Percentiles rank a stretch among this genome's conserved stretches.
phyloP scores from a whole-genome alignment of 2,888 invertebrate species.

The Schizotus pectinicornis region DNA sequence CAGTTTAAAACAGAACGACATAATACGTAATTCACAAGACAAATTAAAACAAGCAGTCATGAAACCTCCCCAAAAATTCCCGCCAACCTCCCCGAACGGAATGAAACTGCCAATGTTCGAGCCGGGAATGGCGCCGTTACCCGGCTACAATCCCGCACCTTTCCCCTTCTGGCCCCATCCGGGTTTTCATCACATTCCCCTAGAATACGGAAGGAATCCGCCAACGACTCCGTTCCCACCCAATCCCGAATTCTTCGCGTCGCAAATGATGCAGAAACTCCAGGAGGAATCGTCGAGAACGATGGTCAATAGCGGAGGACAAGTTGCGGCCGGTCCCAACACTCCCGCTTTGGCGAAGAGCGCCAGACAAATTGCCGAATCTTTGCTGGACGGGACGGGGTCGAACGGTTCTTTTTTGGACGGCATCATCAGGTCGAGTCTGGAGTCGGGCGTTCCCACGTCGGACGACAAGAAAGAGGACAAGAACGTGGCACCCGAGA shows the following conservation, averaged over 20 bases:
- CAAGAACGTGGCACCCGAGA: constrained; percentile 59
- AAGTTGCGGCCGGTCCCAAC: constrained; percentile 34
- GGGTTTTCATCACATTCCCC: constrained; percentile 64
- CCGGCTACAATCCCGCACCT: constrained; percentile 68
- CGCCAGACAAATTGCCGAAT: constrained; percentile 68
- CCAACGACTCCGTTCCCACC: constrained; percentile 59
- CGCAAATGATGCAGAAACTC: constrained; percentile 80
- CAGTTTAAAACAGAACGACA: constrained; percentile 56
- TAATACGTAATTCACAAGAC: constrained; percentile 51
- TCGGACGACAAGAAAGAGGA: constrained; percentile 62
- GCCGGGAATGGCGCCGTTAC: constrained; percentile 62
- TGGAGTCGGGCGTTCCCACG: constrained; percentile 71
- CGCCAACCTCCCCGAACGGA: constrained; percentile 71
- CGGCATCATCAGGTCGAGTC: constrained; percentile 81
- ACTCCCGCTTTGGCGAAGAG: constrained; percentile 55
- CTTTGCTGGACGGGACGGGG: constrained; percentile 67
- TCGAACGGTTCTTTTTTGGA: constrained; percentile 82
- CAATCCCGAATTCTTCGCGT: constrained; percentile 75
- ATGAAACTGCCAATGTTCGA: constrained; percentile 73
- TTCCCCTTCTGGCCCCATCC: constrained; percentile 81
- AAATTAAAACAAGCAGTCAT: constrained; percentile 58
- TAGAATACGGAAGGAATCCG: constrained; percentile 57
- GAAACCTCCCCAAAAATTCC: constrained; percentile 61
- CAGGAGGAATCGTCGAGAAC: constrained; percentile 71
- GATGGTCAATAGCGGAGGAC: constrained; percentile 45